Evolutionary conservation across 1,140 invertebrate species (phyloP).

Genomic region (Drosophila ficusphila): DNA sequence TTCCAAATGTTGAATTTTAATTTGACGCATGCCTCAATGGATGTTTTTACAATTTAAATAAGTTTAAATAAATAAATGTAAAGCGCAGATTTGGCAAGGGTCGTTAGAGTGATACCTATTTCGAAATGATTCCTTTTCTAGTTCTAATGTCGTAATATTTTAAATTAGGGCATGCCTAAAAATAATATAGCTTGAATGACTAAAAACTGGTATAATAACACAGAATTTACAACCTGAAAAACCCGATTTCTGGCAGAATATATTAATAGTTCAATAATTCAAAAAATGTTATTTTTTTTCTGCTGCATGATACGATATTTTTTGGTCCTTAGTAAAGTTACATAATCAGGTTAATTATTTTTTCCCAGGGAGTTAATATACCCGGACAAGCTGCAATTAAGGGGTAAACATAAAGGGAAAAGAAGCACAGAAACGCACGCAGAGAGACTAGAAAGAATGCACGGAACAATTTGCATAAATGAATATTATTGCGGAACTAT

Average conservation of each 20-base stretch:
- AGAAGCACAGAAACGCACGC: conserved; percentile 29
- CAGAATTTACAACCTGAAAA: no score
- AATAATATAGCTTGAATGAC: no score
- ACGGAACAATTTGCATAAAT: conserved; percentile 71
- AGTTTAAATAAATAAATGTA: conserved; percentile 25
- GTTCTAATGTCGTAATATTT: no score
- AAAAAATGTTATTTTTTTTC: no score
- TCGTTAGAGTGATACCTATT: conserved; percentile 3
- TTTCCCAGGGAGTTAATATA: background rate
- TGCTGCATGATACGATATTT: no score
- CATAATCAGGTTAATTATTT: background rate
- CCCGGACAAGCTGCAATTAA: background rate
- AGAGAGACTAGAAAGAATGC: conserved; percentile 44
- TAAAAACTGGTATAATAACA: no score
- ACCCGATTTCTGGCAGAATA: no score
- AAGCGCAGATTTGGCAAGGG: background rate
- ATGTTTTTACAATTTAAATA: conserved; percentile 42
- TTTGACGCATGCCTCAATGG: conserved; percentile 38
- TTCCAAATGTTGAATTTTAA: conserved; percentile 51
- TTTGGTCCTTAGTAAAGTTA: no score
- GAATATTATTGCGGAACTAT: conserved; percentile 77
- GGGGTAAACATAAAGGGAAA: background rate
- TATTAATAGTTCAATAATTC: no score
- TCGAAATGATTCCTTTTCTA: background rate
- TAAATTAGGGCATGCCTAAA: no score